phyloP scores from a whole-genome alignment of 1,140 invertebrate genomes.

The Ceratina calcarata region DNA sequence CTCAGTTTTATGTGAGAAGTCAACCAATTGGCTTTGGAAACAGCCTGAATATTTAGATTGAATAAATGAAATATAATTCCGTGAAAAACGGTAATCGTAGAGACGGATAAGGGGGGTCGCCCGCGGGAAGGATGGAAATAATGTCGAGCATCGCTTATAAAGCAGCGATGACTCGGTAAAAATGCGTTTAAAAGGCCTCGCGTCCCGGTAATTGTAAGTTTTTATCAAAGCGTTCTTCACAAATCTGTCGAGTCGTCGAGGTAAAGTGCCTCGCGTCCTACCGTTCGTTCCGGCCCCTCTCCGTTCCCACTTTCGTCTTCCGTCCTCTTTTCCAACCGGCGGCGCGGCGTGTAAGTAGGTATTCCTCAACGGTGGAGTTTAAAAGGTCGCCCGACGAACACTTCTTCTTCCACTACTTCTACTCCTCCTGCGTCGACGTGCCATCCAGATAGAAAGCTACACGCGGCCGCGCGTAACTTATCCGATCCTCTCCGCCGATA shows the following conservation, averaged over 20 bases:
- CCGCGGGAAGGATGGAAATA: conserved; percentile 35
- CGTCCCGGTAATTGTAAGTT: conserved; percentile 56
- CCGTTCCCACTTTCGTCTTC: background rate
- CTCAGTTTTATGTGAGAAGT: no score
- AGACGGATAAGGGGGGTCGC: no score
- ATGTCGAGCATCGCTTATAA: conserved; percentile 51
- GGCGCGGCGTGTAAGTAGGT: background rate
- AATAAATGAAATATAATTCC: no score
- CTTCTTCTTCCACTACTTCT: background rate
- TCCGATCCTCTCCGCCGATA: conserved; percentile 53
- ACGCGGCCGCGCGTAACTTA: conserved; percentile 49
- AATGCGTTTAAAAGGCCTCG: conserved; percentile 48
- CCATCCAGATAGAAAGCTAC: conserved; percentile 52
- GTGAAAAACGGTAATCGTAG: no score
- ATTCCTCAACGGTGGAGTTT: conserved; percentile 46
- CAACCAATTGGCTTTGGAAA: no score
- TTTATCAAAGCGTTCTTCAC: conserved; percentile 58
- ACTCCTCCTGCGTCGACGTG: background rate
- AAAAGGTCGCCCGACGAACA: conserved; percentile 40
- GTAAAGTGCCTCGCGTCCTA: conserved; percentile 45
- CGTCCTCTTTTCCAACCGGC: conserved; percentile 1
- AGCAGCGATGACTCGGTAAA: conserved; percentile 47
- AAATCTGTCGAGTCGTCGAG: conserved; percentile 62
- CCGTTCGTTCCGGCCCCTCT: conserved; percentile 23
- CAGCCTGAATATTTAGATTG: no score